Evolutionary conservation across 2,797 vertebrate species (phyloP).

Genomic region (Rhinatrema bivittatum): DNA sequence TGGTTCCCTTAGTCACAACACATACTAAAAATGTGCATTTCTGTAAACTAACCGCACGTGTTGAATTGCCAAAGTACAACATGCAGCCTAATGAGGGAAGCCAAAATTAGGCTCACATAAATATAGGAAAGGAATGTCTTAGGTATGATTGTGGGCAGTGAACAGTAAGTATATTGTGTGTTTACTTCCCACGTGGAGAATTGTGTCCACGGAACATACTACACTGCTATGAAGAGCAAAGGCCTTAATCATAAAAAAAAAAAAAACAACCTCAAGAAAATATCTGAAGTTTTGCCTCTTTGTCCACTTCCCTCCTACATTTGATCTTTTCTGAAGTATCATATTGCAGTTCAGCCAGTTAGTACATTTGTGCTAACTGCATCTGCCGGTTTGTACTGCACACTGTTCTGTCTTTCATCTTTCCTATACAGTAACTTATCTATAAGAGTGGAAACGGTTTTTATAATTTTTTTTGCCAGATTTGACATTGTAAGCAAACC

Average conservation of each 20-base stretch:
- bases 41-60: not conserved
- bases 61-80: not conserved
- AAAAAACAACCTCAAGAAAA: too few relatives aligned
- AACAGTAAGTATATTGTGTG: not conserved
- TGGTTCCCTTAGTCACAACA: not conserved
- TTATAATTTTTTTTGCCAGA: too few relatives aligned
- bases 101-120: not conserved
- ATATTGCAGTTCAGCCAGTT: too few relatives aligned
- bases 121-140: not conserved
- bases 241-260: not conserved
- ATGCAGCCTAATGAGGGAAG: not conserved
- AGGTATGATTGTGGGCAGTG: not conserved
- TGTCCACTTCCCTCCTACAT: too few relatives aligned
- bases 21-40: not conserved
- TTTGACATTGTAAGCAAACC: too few relatives aligned
- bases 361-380: too few relatives aligned
- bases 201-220: not conserved
- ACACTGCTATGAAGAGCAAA: not conserved
- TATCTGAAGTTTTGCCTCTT: too few relatives aligned
- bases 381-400: too few relatives aligned
- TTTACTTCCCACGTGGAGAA: slow-evolving; percentile 1
- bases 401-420: too few relatives aligned
- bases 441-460: too few relatives aligned
- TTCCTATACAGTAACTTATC: too few relatives aligned
- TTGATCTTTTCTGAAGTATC: too few relatives aligned